These are phyloP conservation scores for Mastomys coucha DNA, from an alignment of 2,113 vertebrate species.

Conservation along the genomic window DNA sequence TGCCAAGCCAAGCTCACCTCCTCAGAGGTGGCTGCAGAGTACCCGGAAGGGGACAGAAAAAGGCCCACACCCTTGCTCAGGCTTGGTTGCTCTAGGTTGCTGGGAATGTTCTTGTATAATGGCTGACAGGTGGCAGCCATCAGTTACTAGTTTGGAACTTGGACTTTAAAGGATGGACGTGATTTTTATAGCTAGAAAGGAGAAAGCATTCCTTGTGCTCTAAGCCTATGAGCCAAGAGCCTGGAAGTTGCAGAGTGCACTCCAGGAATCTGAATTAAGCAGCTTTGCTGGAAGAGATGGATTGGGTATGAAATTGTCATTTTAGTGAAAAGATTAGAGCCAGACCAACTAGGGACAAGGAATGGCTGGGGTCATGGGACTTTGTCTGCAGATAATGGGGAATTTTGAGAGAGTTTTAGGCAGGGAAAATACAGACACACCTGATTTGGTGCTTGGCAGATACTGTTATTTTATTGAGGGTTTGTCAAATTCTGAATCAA, in stretches of 20 bases:
- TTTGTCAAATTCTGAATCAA: background rate
- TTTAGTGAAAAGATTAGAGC: background rate
- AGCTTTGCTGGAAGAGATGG: background rate
- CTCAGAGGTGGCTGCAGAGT: background rate
- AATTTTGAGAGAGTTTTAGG: background rate
- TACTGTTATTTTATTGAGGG: background rate
- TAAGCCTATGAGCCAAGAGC: background rate
- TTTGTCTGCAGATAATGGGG: background rate
- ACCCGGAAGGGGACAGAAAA: background rate
- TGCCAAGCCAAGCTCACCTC: background rate
- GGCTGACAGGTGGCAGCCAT: conserved; percentile 5
- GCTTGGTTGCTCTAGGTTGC: background rate
- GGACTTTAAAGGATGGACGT: background rate
- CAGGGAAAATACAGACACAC: background rate
- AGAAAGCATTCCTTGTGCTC: background rate
- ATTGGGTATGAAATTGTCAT: background rate
- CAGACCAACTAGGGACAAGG: background rate
- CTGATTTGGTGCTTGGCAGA: background rate
- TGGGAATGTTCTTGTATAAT: background rate
- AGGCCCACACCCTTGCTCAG: background rate
- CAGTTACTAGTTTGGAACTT: no score
- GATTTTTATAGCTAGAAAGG: conserved; percentile 27
- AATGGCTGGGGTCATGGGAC: background rate
- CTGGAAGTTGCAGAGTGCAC: background rate
- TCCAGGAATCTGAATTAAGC: background rate